Evolutionary conservation across 2,113 vertebrate genomes (phyloP), one percentile per base, ranked within the genome.

Genomic region (Leuciscus idus): DNA sequence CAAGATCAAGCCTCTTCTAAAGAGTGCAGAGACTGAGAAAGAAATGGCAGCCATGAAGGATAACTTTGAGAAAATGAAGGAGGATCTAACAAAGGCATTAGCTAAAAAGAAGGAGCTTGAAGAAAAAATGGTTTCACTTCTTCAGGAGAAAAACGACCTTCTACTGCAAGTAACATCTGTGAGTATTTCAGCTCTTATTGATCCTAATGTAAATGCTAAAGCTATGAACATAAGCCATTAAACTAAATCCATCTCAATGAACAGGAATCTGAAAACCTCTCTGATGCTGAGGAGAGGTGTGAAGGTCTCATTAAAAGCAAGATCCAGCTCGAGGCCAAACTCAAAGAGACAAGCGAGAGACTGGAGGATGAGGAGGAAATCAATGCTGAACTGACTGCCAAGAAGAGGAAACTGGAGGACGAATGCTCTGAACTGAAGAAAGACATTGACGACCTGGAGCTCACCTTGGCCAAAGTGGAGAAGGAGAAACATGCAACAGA

Each of bases 1-100:
- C 91, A 98, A 96, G 94, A 97, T 96, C 91, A 96, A 96, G 77
- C 95, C 95, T 6, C 90, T 96, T 1, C 92, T 96, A 59, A 96
- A 95, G 89, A 95, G 94, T 0, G 95, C 95, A 0, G 95, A 96
- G 77, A 93, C 95, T 0, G 95, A 96, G 87, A 96, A 96, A 85
- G 95, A 96, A 83, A 95, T 96, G 95, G 93, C 93, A 33, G 94
- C 91, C 57, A 96, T 96, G 94, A 97, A 96, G 23, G 91, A 90
- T 0, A 95, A 95, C 30, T 96, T 94, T 91, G 93, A 94, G 77
- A 96, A 96, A 90, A 95, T 92, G 11, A 96, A 96, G 39, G 96
- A 96, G 0, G 93, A 94, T 2, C 93, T 96, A 0, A 87, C 91
- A 0, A 97, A 96, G 48, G 94, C 95, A 2, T 95, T 96, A 21